These are phyloP conservation scores for Capromys pilorides DNA, from an alignment of 2,797 vertebrate genomes.

Conservation along the genomic window DNA sequence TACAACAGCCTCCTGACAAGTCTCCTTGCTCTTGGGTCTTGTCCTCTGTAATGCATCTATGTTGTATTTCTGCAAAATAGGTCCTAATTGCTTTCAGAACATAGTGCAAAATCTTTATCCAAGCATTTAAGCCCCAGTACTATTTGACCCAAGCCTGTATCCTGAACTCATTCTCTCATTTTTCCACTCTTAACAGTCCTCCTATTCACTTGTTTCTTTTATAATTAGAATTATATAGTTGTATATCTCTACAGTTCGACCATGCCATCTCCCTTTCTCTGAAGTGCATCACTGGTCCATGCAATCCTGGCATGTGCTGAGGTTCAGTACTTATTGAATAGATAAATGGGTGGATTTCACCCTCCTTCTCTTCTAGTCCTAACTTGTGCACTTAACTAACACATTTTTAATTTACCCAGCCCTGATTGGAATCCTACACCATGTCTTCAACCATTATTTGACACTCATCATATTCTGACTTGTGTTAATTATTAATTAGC, in stretches of 20 bases:
- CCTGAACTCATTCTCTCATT: neutral
- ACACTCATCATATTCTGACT: neutral
- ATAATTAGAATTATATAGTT: neutral
- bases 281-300: neutral
- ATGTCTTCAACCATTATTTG: neutral
- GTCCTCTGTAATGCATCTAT: neutral
- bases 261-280: neutral
- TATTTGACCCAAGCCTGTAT: neutral
- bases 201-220: neutral
- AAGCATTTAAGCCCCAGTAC: neutral
- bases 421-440: neutral
- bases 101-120: neutral
- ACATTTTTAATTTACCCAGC: slow-evolving; percentile 6
- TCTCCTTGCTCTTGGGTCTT: neutral
- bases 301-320: neutral
- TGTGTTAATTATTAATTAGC: neutral
- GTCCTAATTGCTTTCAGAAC: neutral
- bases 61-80: neutral
- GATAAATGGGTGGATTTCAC: neutral
- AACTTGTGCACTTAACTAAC: neutral
- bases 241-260: neutral
- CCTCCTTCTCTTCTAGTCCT: neutral
- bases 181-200: neutral
- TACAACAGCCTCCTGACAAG: neutral
- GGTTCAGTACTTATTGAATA: neutral